Base-by-base conservation (phyloP, 2,888 invertebrate species). In the Notocelia uddmanniana region DNA sequence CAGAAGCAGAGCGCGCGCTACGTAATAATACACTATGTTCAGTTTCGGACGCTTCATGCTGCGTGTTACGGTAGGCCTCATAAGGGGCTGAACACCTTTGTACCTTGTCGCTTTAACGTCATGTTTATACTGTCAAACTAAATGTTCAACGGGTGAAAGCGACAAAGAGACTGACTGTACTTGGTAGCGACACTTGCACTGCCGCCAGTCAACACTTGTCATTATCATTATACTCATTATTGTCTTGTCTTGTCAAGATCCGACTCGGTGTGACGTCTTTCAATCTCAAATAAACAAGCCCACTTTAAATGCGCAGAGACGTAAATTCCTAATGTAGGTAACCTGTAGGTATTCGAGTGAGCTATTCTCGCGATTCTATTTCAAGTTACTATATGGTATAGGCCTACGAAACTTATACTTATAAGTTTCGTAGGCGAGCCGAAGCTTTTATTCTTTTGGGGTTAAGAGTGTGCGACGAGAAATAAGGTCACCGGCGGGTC, bases 401-500 rank as follows among this genome's bases (percentile, higher is more conserved):
- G n/a, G n/a, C n/a, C n/a, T n/a, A n/a, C n/a, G n/a, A n/a, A n/a
- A n/a, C n/a, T n/a, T n/a, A n/a, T n/a, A n/a, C n/a, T n/a, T n/a
- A n/a, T n/a, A 57, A 23, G 23, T 54, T 41, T 21, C 19, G 19
- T 62, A 50, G 50, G 48, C 37, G 26, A 67, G 57, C 31, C 48
- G 37, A 67, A 48, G 57, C 67, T 23, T 64, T 70, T 26, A 58
- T 62, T 62, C 26, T 60, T n/a, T 48, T 63, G 48, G 69, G 71
- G 67, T 67, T 72, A 67, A 71, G 87, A 91, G 90, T 87, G 82
- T 85, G 85, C 87, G 84, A 80, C 83, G 83, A 88, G 88, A 89
- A 93, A 92, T 93, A 93, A 91, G 93, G 93, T 91, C 92, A 88
- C 86, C 87, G 85, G 82, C 89, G 86, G 82, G 91, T 89, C 93